Evolutionary conservation across 2,888 invertebrate genomes (phyloP).

Genomic region (Xylocampa areola): DNA sequence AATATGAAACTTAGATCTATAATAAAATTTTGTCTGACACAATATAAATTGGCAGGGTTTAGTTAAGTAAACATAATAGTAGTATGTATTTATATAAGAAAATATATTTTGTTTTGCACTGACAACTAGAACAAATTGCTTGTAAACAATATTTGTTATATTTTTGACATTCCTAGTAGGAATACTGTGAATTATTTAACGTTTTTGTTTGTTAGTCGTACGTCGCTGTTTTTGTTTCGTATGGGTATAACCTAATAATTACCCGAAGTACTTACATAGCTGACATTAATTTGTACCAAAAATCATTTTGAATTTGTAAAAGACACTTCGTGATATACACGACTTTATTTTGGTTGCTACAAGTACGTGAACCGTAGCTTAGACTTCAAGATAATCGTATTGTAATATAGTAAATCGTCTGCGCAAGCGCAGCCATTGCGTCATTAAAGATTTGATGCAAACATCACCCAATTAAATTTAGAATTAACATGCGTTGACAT

Average conservation of each 20-base stretch:
- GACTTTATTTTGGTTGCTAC: too few species aligned
- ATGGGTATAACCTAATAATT: neutral
- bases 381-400: too few species aligned
- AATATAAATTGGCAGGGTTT: conserved; percentile 47
- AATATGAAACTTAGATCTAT: conserved; percentile 17
- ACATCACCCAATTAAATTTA: too few species aligned
- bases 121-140: conserved; percentile 10
- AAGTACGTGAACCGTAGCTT: too few species aligned
- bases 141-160: conserved; percentile 38
- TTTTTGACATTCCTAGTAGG: conserved; percentile 28
- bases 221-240: neutral
- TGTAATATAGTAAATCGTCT: too few species aligned
- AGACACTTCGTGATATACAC: too few species aligned
- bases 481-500: too few species aligned
- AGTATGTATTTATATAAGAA: conserved; percentile 24
- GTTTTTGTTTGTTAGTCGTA: conserved; percentile 3
- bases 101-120: conserved; percentile 17
- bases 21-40: conserved; percentile 6
- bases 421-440: too few species aligned
- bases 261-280: neutral
- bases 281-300: too few species aligned
- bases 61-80: conserved; percentile 34
- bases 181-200: conserved; percentile 8
- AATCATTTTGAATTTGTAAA: too few species aligned
- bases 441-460: too few species aligned